Evolutionary conservation across 2,797 vertebrate species (phyloP).

Genomic region (Mus minutoides): DNA sequence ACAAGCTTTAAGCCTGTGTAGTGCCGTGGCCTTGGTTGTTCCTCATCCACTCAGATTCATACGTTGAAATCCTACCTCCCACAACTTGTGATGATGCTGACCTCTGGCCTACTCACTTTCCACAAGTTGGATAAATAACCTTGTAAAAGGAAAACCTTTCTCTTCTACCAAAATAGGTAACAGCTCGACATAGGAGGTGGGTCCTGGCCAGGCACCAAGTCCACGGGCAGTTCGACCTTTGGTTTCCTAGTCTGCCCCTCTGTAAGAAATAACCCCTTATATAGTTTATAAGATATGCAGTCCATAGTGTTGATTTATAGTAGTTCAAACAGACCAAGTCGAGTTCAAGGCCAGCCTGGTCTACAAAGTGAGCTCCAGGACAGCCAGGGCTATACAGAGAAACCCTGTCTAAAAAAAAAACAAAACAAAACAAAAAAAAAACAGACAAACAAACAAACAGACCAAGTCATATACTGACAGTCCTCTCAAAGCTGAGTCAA

Average conservation of each 20-base stretch:
- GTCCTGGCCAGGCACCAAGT: not conserved
- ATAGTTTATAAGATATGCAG: not conserved
- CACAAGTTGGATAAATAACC: not conserved
- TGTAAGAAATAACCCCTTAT: not conserved
- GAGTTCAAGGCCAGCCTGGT: no score
- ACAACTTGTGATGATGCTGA: not conserved
- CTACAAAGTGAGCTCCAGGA: no score
- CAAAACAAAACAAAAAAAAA: no score
- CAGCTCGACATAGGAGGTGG: not conserved
- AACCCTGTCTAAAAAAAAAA: no score
- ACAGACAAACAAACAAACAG: no score
- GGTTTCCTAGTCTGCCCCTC: not conserved
- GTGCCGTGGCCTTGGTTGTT: not conserved
- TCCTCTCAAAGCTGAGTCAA: conserved; percentile 17
- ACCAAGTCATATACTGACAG: not conserved
- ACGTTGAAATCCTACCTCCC: not conserved
- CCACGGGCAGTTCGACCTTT: not conserved
- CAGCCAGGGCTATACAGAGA: no score
- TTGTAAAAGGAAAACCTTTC: not conserved
- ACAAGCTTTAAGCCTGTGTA: not conserved
- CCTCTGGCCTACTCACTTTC: no score
- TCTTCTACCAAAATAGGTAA: not conserved
- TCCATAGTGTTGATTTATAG: not conserved
- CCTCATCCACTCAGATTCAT: not conserved
- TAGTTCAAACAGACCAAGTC: not conserved